phyloP scores from a whole-genome alignment of 1,140 invertebrate species.

The Dendrolimus punctatus region DNA sequence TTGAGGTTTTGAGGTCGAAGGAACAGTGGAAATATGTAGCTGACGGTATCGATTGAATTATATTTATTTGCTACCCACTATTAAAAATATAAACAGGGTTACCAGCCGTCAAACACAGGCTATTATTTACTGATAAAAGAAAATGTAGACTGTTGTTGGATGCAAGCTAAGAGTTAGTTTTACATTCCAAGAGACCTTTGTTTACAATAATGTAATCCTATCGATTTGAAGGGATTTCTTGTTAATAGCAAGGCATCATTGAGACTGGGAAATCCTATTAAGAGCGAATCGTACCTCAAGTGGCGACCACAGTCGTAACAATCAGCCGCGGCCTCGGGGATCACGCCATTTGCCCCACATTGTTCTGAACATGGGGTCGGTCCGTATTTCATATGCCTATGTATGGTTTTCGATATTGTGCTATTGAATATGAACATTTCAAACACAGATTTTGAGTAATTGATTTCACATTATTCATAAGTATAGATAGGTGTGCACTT shows the following conservation, averaged over 20 bases:
- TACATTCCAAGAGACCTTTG: not conserved
- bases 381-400: constrained; percentile 13
- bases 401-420: not conserved
- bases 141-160: too few relatives aligned
- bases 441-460: too few relatives aligned
- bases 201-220: not conserved
- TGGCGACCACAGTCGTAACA: constrained; percentile 13
- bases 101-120: too few relatives aligned
- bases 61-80: too few relatives aligned
- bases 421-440: not conserved
- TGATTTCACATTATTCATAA: too few relatives aligned
- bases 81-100: too few relatives aligned
- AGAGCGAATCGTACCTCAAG: constrained; percentile 8
- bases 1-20: too few relatives aligned
- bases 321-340: constrained; percentile 29
- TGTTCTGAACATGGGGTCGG: constrained; percentile 14
- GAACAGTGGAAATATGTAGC: too few relatives aligned
- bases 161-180: too few relatives aligned
- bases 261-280: constrained; percentile 27
- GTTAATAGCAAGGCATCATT: constrained; percentile 17
- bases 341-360: constrained; percentile 23
- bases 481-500: too few relatives aligned
- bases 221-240: constrained; percentile 9
- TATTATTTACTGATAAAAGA: too few relatives aligned
- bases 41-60: too few relatives aligned